phyloP scores from a whole-genome alignment of 2,797 vertebrate genomes.

The Myoxocephalus aenaeus region DNA sequence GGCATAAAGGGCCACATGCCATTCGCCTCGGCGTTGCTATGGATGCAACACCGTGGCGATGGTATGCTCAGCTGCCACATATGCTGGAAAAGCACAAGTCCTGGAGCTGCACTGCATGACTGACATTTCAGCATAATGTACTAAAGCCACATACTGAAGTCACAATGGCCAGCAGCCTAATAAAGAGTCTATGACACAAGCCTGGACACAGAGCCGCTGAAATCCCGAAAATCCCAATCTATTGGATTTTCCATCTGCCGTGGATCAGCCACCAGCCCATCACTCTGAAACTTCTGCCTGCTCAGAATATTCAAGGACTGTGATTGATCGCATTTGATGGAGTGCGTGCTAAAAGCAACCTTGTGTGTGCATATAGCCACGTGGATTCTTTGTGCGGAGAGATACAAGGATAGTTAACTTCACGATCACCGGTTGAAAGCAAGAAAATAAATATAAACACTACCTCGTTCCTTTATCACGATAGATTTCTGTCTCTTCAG shows the following conservation, averaged over 20 bases:
- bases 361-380: constrained; percentile 48
- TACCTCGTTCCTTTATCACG: constrained; percentile 36
- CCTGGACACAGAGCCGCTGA: constrained; percentile 48
- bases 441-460: constrained; percentile 54
- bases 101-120: constrained; percentile 37
- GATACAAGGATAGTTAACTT: constrained; percentile 67
- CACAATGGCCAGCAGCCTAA: constrained; percentile 60
- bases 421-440: constrained; percentile 43
- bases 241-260: constrained; percentile 69
- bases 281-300: constrained; percentile 64
- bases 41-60: constrained; percentile 49
- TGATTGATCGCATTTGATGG: constrained; percentile 75
- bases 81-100: constrained; percentile 41
- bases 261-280: constrained; percentile 62
- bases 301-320: constrained; percentile 64
- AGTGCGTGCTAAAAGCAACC: constrained; percentile 64
- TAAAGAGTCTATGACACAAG: constrained; percentile 63
- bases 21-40: constrained; percentile 71
- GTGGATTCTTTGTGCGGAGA: constrained; percentile 44
- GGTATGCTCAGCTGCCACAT: constrained; percentile 48
- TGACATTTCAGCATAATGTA: constrained; percentile 66
- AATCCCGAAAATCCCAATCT: constrained; percentile 67
- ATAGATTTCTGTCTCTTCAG: constrained; percentile 56
- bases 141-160: constrained; percentile 46
- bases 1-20: constrained; percentile 69